phyloP scores from a whole-genome alignment of 2,888 invertebrate genomes.

The Desoria tigrina region DNA sequence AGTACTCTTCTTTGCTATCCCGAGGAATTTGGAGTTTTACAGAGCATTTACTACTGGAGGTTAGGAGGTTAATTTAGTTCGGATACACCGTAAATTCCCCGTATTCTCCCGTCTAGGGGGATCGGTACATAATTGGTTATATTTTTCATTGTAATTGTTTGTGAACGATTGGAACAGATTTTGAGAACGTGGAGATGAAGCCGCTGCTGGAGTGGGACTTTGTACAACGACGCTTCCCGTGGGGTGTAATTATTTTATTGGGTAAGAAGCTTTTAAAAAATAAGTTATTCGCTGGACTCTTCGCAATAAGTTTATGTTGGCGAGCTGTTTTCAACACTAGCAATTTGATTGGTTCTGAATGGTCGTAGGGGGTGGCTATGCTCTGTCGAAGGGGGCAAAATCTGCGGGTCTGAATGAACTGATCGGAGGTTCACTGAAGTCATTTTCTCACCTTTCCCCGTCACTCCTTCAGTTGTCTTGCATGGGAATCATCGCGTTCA shows the following conservation, averaged over 20 bases:
- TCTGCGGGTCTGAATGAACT: conserved; percentile 14
- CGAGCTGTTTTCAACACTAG: not conserved
- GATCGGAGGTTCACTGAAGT: conserved; percentile 21
- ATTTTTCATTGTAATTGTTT: not conserved
- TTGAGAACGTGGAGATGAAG: conserved; percentile 16
- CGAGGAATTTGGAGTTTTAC: conserved; percentile 28
- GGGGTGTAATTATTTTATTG: conserved; percentile 30
- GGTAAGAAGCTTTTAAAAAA: conserved; percentile 15
- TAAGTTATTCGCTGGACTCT: too few relatives aligned
- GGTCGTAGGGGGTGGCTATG: conserved; percentile 23
- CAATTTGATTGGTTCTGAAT: not conserved
- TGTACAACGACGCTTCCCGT: conserved; percentile 22
- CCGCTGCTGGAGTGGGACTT: conserved; percentile 33
- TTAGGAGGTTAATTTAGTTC: not conserved
- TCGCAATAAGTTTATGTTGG: too few relatives aligned
- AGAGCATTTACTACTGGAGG: conserved; percentile 20
- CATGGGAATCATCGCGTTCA: conserved; percentile 20
- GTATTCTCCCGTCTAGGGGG: not conserved
- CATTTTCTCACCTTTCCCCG: conserved; percentile 12
- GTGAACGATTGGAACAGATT: conserved; percentile 6
- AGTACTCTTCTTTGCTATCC: conserved; percentile 31
- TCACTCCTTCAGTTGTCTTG: conserved; percentile 13
- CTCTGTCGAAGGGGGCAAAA: conserved; percentile 28
- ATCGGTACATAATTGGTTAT: too few relatives aligned
- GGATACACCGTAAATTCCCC: too few relatives aligned